phyloP scores from a whole-genome alignment of 2,797 vertebrate species.

The Sternarchorhynchus goeldii region DNA sequence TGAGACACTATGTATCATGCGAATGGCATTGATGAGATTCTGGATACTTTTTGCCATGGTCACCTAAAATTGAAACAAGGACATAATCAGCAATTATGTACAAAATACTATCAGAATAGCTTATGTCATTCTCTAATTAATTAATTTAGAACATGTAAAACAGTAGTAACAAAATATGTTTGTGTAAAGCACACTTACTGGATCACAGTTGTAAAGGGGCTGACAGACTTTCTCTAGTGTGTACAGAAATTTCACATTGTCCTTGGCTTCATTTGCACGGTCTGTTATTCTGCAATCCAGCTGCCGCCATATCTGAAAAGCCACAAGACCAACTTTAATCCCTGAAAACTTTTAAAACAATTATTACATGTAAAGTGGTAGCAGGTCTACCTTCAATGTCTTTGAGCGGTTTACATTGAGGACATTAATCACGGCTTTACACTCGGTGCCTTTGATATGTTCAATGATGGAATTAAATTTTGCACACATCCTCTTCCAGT shows the following conservation, averaged over 20 bases:
- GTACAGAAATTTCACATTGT: constrained; percentile 80
- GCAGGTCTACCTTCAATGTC: constrained; percentile 72
- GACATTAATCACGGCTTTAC: constrained; percentile 77
- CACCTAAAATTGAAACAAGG: constrained; percentile 69
- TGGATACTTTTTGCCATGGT: constrained; percentile 77
- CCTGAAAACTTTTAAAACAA: neutral
- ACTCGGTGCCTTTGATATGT: constrained; percentile 78
- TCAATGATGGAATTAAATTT: constrained; percentile 81
- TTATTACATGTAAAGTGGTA: constrained; percentile 6
- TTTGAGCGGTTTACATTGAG: constrained; percentile 77
- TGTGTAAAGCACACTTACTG: constrained; percentile 69
- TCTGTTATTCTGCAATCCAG: constrained; percentile 80
- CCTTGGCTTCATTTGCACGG: constrained; percentile 81
- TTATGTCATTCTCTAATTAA: no score
- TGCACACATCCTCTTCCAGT: constrained; percentile 80
- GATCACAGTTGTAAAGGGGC: constrained; percentile 79
- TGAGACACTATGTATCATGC: constrained; percentile 78
- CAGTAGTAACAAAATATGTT: no score
- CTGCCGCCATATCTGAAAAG: constrained; percentile 75
- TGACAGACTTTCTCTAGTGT: constrained; percentile 80
- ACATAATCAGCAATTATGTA: neutral
- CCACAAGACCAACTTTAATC: constrained; percentile 32
- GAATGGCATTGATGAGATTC: constrained; percentile 77
- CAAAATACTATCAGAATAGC: no score
- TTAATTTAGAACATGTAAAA: no score